Conservation (phyloP, 23 tunicate genomes). For the Clavelina lepadiformis region DNA sequence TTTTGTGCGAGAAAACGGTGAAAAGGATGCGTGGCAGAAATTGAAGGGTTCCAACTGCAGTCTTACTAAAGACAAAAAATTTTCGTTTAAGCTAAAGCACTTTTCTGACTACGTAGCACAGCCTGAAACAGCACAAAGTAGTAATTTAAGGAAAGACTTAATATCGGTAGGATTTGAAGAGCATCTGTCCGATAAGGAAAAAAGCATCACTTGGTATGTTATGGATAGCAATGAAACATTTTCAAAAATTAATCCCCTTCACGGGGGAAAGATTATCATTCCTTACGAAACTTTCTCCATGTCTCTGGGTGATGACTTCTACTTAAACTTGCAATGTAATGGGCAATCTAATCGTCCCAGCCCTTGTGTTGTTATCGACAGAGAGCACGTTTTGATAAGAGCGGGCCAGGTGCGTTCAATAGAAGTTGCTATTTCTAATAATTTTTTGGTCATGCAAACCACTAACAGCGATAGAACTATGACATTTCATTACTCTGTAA, state of each 20-base stretch:
- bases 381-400: too few species aligned
- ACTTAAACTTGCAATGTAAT: background rate
- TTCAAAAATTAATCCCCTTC: too few species aligned
- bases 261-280: too few species aligned
- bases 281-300: too few species aligned
- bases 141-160: conserved; percentile 1
- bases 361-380: too few species aligned
- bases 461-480: too few species aligned
- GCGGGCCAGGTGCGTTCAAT: too few species aligned
- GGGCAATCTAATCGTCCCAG: conserved; percentile 4
- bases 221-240: background rate
- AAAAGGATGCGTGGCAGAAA: background rate
- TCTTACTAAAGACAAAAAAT: background rate
- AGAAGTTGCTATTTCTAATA: too few species aligned
- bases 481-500: too few species aligned
- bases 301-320: too few species aligned
- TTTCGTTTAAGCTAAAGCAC: background rate
- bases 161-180: background rate
- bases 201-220: background rate
- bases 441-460: too few species aligned
- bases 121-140: background rate
- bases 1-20: background rate
- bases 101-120: background rate
- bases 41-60: background rate
- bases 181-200: background rate